phyloP scores from a whole-genome alignment of 1,140 invertebrate species.

The Aethina tumida region DNA sequence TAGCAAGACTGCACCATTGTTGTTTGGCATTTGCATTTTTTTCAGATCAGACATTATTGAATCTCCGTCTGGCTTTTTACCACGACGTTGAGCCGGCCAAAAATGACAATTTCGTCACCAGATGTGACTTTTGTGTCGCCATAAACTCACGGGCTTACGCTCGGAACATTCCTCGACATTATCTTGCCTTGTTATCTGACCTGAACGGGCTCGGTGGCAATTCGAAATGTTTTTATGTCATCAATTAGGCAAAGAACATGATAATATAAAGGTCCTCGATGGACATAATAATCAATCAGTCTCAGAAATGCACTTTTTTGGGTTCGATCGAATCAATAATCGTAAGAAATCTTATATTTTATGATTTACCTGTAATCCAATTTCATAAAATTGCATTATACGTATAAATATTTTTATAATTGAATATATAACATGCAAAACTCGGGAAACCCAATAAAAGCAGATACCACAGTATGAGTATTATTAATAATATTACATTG shows the following conservation, averaged over 20 bases:
- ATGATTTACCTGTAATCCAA: constrained; percentile 24
- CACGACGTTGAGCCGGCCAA: too few species aligned
- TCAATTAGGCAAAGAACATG: constrained; percentile 1
- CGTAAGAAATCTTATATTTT: constrained; percentile 22
- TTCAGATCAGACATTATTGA: too few species aligned
- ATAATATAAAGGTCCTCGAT: neutral
- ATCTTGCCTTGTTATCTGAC: neutral
- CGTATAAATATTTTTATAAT: constrained; percentile 17
- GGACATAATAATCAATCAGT: neutral
- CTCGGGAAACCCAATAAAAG: constrained; percentile 11
- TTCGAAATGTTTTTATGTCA: neutral
- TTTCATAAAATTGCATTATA: constrained; percentile 27
- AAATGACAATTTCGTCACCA: too few species aligned
- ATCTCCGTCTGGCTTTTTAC: too few species aligned
- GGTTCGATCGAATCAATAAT: constrained; percentile 19
- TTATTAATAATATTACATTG: neutral
- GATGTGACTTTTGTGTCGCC: too few species aligned
- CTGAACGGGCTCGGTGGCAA: too few species aligned
- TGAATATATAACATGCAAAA: constrained; percentile 13
- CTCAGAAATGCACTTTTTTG: constrained; percentile 17
- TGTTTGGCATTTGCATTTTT: too few species aligned
- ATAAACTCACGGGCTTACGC: constrained; percentile 1
- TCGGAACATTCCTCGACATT: constrained; percentile 4
- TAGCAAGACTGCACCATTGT: too few species aligned
- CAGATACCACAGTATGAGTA: constrained; percentile 1